Evolutionary conservation across 2,888 invertebrate species (phyloP), one percentile per base, ranked within the genome.

Genomic region (Tortrix viridana): DNA sequence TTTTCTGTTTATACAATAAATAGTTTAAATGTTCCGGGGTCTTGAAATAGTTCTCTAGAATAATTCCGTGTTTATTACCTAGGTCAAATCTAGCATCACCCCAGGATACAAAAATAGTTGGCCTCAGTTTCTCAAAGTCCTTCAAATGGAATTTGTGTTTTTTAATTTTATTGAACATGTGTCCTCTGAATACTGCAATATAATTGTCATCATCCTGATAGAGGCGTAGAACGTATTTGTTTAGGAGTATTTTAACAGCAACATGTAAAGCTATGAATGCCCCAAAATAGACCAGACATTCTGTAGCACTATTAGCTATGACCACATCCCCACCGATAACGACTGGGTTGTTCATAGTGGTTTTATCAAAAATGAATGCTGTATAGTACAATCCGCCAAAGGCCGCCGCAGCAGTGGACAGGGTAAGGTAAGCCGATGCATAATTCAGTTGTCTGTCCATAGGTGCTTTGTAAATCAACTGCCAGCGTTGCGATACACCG

Each of bases 191-290:
- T 19, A 92, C 66, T 22, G 91, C 90, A 46, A 87, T 37, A 69
- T 89, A 92, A n/a, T 88, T 79, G 69, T 91, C 90, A 60, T 85
- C 88, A 69, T 88, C 79, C 69, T 90, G 78, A 69, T 92, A 92
- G 12, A 92, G 62, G 12, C 92, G 74, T 22, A 91, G 52, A 0
- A 91, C 89, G 82, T 86, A 90, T 74, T 84, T 89, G 0, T 88
- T 85, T 37, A 92, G 62, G 50, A 92, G 67, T 49, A 83, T 38
- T 77, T 89, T 90, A 1, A 89, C 68, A 58, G 84, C 84, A 48
- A 73, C 53, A 67, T 92, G 86, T 65, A 91, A 81, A 3, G 74
- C 70, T 57, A 88, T 61, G 71, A 88, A 92, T 65, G 84, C 77
- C 58, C 81, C 84, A 3, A 91, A 55, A 68, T 90, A 92, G 23